These are phyloP conservation scores for Oncorhynchus keta DNA, from an alignment of 2,113 vertebrate genomes.

Conservation along the genomic window DNA sequence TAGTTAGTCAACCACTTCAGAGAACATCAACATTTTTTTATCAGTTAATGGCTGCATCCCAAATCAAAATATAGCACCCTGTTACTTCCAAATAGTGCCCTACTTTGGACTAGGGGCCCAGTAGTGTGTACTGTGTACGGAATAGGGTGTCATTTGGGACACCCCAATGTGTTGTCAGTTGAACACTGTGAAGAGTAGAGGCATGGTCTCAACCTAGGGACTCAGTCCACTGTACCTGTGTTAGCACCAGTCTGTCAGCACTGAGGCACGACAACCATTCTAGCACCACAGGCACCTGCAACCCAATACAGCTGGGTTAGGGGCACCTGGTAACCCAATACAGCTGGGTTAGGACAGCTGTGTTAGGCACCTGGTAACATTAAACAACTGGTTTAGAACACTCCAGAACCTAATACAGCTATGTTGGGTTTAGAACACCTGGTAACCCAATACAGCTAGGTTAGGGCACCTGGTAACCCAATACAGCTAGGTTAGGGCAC, in stretches of 20 bases:
- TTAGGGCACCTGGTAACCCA: too few species aligned
- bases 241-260: neutral
- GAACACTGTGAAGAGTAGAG: neutral
- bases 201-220: neutral
- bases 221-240: neutral
- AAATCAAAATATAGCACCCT: neutral
- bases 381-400: too few species aligned
- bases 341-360: neutral
- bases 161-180: too few species aligned
- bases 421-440: too few species aligned
- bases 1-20: neutral
- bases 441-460: too few species aligned
- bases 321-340: neutral
- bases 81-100: too few species aligned
- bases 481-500: too few species aligned
- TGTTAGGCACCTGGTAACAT: neutral
- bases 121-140: too few species aligned
- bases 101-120: too few species aligned
- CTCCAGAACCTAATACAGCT: too few species aligned
- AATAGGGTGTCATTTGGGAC: neutral
- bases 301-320: neutral
- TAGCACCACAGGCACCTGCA: neutral
- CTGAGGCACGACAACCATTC: neutral
- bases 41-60: conserved; percentile 4
- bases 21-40: neutral